Evolutionary conservation across 2,888 invertebrate species (phyloP), one percentile per base, ranked within the genome.

Genomic region (Sphinx pinastri): DNA sequence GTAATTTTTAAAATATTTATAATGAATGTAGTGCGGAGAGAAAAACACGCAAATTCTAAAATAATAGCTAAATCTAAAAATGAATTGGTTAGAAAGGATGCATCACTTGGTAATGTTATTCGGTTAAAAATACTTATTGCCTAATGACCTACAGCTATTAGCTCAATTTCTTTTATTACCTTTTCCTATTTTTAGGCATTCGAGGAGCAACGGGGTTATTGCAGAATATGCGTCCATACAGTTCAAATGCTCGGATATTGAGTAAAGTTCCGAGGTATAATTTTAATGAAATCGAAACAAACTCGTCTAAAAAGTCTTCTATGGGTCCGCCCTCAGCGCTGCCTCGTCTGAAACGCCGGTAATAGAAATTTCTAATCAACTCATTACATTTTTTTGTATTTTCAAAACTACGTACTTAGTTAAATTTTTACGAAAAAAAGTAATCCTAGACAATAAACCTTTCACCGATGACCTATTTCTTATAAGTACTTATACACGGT

Each of bases 21-120:
- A 76, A 93, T 93, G 93, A 93, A 93, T 77, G 93, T 93, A 3
- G 88, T 92, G 5, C 80, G 88, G 76, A 80, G 89, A 76, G 89
- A 88, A 74, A 88, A 85, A 55, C 75, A 74, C 31, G 45, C 25
- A 0, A 81, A 78, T 68, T 13, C 19, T 0, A 89, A 87, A 81
- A 74, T 71, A 45, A 72, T 75, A 57, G 51, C 78, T 14, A 87
- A 80, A 77, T 72, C 70, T 10, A 88, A 83, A 78, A 85, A 88
- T 75, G 86, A 89, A 51, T 81, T 93, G 38, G 83, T 93, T 2
- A 84, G 82, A 75, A 91, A 84, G 82, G 88, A 92, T 76, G 76
- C 79, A 11, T 81, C 86, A 11, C 55, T 86, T 52, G 92, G 93
- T 91, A 81, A 76, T 76, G 49, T 69, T 47, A 57, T 54, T 38